Evolutionary conservation across 2,797 vertebrate species (phyloP), one percentile per base, ranked within the genome.

Genomic region (Leptodactylus fallax): DNA sequence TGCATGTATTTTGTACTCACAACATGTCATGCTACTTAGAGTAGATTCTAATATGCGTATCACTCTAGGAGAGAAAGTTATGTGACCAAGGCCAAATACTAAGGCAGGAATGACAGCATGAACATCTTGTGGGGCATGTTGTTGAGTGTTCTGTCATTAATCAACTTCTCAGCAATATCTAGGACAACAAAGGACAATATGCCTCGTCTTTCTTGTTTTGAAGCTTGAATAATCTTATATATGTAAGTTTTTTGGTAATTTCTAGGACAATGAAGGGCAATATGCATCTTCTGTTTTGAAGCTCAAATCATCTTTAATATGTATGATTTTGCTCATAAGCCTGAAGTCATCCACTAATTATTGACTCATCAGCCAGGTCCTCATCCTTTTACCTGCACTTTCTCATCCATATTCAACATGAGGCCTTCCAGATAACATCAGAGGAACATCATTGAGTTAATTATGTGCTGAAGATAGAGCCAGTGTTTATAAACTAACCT

Each of bases 401-500:
- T 55, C 25, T 49, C 65, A n/a, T 88, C 14, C 63, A 51, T 63
- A 56, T 81, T 81, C 69, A 85, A 53, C 51, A 58, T 56, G 67
- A 61, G 8, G 55, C 60, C 19, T 81, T 81, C 83, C 67, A 36
- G 69, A 85, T 81, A 81, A 81, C 25, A 74, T 67, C 78, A 25
- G 21, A 60, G 56, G 76, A 56, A 67, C 58, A 69, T 60, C 55
- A 77, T 82, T 81, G 47, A 51, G 19, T 51, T 86, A 82, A 86
- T 86, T 56, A 77, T 77, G 85, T 71, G 45, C 25, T 85, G 61
- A n/a, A 53, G 65, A 76, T 67, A 47, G 47, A 65, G 11, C 19
- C 16, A 65, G 45, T 79, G 36, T 80, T 81, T 77, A 53, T 36
- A 63, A 74, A 65, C 19, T 81, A 88, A 65, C 83, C 74, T 71